phyloP scores from a whole-genome alignment of 2,797 vertebrate genomes.

The Typhlichthys eigenmanni region DNA sequence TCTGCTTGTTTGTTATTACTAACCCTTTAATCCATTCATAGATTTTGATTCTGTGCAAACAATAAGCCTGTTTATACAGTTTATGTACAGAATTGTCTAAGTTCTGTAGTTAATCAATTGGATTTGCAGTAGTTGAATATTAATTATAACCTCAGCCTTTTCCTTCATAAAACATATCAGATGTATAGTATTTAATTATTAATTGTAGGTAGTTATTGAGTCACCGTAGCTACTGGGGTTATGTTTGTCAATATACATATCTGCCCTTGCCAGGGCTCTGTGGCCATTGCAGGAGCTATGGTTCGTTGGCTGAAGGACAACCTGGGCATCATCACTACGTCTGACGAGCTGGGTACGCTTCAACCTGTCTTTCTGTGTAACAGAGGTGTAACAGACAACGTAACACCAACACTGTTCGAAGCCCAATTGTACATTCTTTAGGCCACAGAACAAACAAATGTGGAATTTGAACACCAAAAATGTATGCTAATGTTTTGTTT shows the following conservation, averaged over 20 bases:
- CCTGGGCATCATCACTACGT: conserved; percentile 85
- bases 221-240: neutral
- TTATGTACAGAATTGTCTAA: no score
- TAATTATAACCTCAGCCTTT: neutral
- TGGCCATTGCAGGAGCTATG: conserved; percentile 96
- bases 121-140: neutral
- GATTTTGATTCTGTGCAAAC: no score
- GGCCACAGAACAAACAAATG: neutral
- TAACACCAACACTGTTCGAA: neutral
- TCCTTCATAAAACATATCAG: neutral
- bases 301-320: conserved; percentile 97
- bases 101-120: no score
- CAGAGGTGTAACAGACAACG: no score
- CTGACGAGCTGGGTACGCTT: conserved; percentile 87
- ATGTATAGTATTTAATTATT: neutral
- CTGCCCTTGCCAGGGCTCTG: conserved; percentile 84
- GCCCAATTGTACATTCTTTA: neutral
- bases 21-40: neutral
- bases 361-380: neutral
- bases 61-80: no score
- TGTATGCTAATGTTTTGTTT: no score
- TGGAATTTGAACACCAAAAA: neutral
- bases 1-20: neutral
- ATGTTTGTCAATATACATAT: conserved; percentile 3
- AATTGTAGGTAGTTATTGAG: neutral